These are phyloP conservation scores for Squalus acanthias DNA, from an alignment of 2,797 vertebrate species.

Conservation along the genomic window DNA sequence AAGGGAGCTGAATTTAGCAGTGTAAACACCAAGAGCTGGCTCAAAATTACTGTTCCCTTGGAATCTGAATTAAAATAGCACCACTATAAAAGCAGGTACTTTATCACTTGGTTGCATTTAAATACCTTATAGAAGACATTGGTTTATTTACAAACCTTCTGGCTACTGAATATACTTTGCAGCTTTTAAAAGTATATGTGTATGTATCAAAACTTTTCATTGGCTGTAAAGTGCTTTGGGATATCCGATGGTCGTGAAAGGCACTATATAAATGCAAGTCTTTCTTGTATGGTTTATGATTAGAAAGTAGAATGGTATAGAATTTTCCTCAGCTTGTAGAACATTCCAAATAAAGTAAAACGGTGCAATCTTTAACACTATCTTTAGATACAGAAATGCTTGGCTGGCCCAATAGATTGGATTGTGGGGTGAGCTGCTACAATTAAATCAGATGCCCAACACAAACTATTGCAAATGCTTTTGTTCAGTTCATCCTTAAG, in stretches of 20 bases:
- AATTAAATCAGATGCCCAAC: neutral
- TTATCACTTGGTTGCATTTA: neutral
- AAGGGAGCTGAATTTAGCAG: neutral
- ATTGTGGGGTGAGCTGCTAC: neutral
- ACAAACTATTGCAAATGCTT: neutral
- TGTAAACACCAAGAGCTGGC: neutral
- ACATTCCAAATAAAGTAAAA: neutral
- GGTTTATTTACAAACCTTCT: neutral
- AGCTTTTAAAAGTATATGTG: neutral
- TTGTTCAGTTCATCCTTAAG: neutral
- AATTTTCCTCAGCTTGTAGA: neutral
- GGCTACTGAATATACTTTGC: neutral
- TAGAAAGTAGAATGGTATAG: neutral
- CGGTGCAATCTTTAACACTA: neutral
- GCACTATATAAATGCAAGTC: too few species aligned
- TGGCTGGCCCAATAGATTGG: neutral
- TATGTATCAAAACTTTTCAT: neutral
- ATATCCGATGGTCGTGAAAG: too few species aligned
- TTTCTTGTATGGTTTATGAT: neutral
- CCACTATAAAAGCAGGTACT: neutral
- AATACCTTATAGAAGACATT: neutral
- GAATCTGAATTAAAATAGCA: neutral
- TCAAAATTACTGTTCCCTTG: neutral
- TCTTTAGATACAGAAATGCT: neutral
- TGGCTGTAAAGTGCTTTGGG: too few species aligned